A percentile compares a stretch with the other conserved stretches of the same genome.
These are phyloP conservation scores for Syngnathus rostellatus DNA, from an alignment of 2,797 vertebrate genomes.

Conservation along the genomic window DNA sequence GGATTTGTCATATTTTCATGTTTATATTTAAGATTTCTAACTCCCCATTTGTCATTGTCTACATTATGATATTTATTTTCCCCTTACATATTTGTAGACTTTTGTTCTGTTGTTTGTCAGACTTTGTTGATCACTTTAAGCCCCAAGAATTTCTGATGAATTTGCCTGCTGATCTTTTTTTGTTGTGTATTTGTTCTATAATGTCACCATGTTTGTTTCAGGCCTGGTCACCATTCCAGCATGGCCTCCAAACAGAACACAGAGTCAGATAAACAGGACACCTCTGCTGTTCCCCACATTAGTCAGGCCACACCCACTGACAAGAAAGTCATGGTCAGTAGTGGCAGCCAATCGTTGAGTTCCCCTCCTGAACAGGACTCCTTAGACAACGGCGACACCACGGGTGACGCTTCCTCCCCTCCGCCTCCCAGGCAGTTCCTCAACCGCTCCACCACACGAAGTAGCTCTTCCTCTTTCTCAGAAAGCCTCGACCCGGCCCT, in stretches of 20 bases:
- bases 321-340: constrained; percentile 75
- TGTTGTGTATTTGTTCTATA: background rate
- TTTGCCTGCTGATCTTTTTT: background rate
- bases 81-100: background rate
- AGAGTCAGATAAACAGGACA: constrained; percentile 86
- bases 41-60: background rate
- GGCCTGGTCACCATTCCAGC: constrained; percentile 84
- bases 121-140: background rate
- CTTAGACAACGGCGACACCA: constrained; percentile 60
- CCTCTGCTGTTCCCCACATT: constrained; percentile 47
- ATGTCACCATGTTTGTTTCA: constrained; percentile 51
- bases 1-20: background rate
- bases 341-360: constrained; percentile 77
- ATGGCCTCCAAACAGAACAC: constrained; percentile 95
- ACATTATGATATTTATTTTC: background rate
- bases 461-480: constrained; percentile 92
- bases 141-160: constrained; percentile 9
- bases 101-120: background rate
- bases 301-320: constrained; percentile 76
- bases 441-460: constrained; percentile 78
- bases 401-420: constrained; percentile 55
- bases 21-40: background rate
- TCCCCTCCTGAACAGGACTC: constrained; percentile 73
- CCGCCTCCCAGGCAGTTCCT: constrained; percentile 75
- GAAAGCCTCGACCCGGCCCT: constrained; percentile 90